These are phyloP conservation scores for Dendroctonus valens DNA, from an alignment of 1,140 invertebrate genomes.

Conservation along the genomic window DNA sequence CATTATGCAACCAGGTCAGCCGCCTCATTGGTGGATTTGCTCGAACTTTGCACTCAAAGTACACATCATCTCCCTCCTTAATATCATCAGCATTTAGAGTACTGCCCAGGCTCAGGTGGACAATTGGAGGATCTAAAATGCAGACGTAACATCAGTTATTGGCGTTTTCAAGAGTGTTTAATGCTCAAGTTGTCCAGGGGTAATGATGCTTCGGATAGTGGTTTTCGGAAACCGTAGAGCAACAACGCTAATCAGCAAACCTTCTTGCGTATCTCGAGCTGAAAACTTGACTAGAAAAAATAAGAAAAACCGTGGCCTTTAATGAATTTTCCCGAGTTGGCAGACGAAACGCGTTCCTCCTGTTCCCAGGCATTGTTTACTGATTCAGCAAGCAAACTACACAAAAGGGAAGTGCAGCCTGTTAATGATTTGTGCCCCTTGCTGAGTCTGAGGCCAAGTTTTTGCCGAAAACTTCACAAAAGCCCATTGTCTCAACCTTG, in stretches of 20 bases:
- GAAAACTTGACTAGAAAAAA: too few species aligned
- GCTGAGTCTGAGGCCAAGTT: constrained; percentile 6
- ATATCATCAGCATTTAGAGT: constrained; percentile 84
- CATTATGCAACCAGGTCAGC: constrained; percentile 83
- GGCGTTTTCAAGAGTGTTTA: not conserved
- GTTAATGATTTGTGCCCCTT: constrained; percentile 27
- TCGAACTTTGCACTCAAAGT: constrained; percentile 88
- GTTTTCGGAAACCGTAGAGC: too few species aligned
- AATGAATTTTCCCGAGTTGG: too few species aligned
- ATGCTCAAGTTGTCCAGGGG: too few species aligned
- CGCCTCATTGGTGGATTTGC: constrained; percentile 83
- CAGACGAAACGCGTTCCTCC: constrained; percentile 17
- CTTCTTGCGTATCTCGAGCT: too few species aligned
- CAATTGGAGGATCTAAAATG: constrained; percentile 77
- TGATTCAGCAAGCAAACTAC: constrained; percentile 22
- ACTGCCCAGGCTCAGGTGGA: constrained; percentile 76
- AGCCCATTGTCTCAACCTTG: constrained; percentile 16
- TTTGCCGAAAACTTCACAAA: constrained; percentile 24
- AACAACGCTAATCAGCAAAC: too few species aligned
- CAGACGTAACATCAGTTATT: constrained; percentile 1
- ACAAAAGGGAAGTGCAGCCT: constrained; percentile 19
- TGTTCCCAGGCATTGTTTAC: constrained; percentile 20
- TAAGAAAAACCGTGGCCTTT: too few species aligned
- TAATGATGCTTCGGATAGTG: too few species aligned
- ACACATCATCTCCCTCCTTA: constrained; percentile 89